These are phyloP conservation scores for Scomber scombrus DNA, from an alignment of 2,113 vertebrate species.

Conservation along the genomic window DNA sequence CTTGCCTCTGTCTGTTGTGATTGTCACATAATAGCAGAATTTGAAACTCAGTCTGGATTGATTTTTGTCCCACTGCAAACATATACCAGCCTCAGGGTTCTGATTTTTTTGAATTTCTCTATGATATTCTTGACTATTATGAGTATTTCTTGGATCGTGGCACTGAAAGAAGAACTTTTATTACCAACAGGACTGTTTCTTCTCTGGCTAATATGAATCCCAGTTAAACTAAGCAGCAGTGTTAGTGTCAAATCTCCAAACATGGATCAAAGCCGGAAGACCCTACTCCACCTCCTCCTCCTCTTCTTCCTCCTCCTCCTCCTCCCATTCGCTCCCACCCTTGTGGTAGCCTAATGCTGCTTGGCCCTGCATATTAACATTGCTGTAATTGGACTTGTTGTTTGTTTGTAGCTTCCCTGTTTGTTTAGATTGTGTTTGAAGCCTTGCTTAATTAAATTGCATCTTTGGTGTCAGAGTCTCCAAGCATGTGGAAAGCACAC, in stretches of 20 bases:
- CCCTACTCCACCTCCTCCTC: conserved; percentile 25
- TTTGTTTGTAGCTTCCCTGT: conserved; percentile 73
- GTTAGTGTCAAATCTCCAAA: conserved; percentile 51
- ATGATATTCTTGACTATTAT: conserved; percentile 37
- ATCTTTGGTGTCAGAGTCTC: conserved; percentile 62
- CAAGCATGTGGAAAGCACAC: conserved; percentile 19
- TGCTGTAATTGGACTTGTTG: conserved; percentile 75
- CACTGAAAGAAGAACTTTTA: conserved; percentile 41
- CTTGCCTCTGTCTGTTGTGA: conserved; percentile 22
- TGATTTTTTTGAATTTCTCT: conserved; percentile 33
- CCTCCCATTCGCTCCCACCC: conserved; percentile 44
- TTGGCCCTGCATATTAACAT: conserved; percentile 74
- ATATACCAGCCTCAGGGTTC: conserved; percentile 18
- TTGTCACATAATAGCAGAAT: conserved; percentile 37
- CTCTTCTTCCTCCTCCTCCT: conserved; percentile 24
- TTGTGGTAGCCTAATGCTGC: conserved; percentile 49
- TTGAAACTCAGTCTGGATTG: conserved; percentile 47
- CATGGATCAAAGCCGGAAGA: conserved; percentile 67
- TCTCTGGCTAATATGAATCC: conserved; percentile 44
- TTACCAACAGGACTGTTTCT: conserved; percentile 28
- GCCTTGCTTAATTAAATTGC: conserved; percentile 73
- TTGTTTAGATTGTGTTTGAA: conserved; percentile 78
- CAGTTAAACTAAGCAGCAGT: conserved; percentile 38
- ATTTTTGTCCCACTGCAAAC: conserved; percentile 50
- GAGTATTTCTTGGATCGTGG: conserved; percentile 35